Evolutionary conservation across 92 coral and sea anemone genomes (phyloP).

Genomic region (Palythoa caribaeorum): DNA sequence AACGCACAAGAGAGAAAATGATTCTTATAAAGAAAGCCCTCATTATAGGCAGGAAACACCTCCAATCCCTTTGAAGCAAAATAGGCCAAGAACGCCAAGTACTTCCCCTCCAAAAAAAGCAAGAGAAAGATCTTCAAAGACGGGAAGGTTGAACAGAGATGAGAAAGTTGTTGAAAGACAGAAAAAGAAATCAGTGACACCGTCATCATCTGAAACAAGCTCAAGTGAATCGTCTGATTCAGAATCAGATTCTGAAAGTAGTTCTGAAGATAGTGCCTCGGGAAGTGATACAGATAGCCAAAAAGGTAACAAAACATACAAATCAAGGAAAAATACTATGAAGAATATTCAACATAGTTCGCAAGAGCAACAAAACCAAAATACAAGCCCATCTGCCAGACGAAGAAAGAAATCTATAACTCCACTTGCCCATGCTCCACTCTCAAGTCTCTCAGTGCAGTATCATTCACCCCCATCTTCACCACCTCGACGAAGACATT

Average conservation of each 20-base stretch:
- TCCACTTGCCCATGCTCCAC: constrained; percentile 22
- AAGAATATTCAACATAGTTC: not conserved
- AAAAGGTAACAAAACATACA: not conserved
- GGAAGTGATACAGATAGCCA: not conserved
- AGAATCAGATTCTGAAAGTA: constrained; percentile 32
- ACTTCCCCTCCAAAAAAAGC: constrained; percentile 5
- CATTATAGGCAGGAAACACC: not conserved
- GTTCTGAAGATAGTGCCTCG: constrained; percentile 16
- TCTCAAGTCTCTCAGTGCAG: not conserved
- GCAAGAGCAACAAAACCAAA: not conserved
- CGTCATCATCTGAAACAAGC: constrained; percentile 31
- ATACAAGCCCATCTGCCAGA: constrained; percentile 15
- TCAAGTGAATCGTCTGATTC: constrained; percentile 31
- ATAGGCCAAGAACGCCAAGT: constrained; percentile 1
- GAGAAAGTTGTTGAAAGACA: not conserved
- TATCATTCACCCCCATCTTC: constrained; percentile 29
- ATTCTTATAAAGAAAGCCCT: not conserved
- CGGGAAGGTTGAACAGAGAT: constrained; percentile 1
- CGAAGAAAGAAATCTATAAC: not conserved
- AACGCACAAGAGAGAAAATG: not conserved
- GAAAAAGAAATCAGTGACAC: constrained; percentile 10
- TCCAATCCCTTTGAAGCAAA: not conserved
- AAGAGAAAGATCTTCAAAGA: not conserved
- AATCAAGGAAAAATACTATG: not conserved
- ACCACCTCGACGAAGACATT: constrained; percentile 7